Evolutionary conservation across 2,888 invertebrate genomes (phyloP).

Genomic region (Venusia cambrica): DNA sequence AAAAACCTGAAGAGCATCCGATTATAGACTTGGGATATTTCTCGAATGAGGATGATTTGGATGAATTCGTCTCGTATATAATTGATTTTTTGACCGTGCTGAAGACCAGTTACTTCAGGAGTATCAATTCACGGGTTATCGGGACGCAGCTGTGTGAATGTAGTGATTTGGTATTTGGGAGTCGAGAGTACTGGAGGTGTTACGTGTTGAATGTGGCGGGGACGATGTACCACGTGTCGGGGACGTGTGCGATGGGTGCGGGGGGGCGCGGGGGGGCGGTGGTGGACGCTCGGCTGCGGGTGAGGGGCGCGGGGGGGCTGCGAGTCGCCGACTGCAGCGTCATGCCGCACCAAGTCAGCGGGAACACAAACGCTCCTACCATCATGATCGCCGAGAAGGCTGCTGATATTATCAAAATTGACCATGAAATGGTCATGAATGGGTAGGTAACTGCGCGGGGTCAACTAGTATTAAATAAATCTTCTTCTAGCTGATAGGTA

Average conservation of each 20-base stretch:
- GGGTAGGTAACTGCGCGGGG: too few species aligned
- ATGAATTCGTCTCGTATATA: slow-evolving; percentile 15
- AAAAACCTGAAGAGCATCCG: slow-evolving; percentile 69
- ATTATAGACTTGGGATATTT: slow-evolving; percentile 44
- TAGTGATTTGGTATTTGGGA: slow-evolving; percentile 29
- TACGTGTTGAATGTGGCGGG: slow-evolving; percentile 57
- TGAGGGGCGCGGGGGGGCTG: slow-evolving; percentile 22
- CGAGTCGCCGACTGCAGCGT: slow-evolving; percentile 32
- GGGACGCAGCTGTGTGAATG: slow-evolving; percentile 38
- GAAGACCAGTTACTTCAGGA: slow-evolving; percentile 21
- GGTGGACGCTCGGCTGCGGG: slow-evolving; percentile 43
- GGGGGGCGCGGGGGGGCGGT: slow-evolving; percentile 41
- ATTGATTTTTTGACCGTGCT: slow-evolving; percentile 22
- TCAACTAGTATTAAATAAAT: too few species aligned
- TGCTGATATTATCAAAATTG: too few species aligned
- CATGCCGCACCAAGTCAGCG: slow-evolving; percentile 76
- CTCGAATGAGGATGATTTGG: slow-evolving; percentile 22
- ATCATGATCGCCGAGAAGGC: slow-evolving; percentile 36
- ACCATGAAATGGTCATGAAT: too few species aligned
- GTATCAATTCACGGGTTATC: slow-evolving; percentile 33
- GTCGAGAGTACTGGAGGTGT: slow-evolving; percentile 50
- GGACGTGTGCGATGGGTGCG: slow-evolving; percentile 55
- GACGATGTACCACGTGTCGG: slow-evolving; percentile 79
- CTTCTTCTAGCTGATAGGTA: too few species aligned
- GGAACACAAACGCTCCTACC: slow-evolving; percentile 79